Percentiles rank a stretch among this genome's conserved stretches.
These are phyloP conservation scores for Flabesymbios commensalis DNA, from an alignment of 2,888 invertebrate genomes.

Conservation along the genomic window DNA sequence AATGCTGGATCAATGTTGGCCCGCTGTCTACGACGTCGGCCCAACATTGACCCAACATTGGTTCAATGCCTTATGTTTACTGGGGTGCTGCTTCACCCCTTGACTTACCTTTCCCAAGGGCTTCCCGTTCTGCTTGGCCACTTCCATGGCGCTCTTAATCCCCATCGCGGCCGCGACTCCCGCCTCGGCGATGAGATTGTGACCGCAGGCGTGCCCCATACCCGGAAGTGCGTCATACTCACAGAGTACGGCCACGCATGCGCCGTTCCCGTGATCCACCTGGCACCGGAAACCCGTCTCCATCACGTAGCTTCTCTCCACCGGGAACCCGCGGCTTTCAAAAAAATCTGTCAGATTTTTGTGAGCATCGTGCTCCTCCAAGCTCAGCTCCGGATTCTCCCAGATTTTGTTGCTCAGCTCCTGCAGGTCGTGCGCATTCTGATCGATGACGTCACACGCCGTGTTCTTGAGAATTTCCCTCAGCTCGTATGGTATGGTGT, in stretches of 20 bases:
- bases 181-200: constrained; percentile 34
- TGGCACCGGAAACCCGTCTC: constrained; percentile 10
- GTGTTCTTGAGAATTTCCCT: constrained; percentile 16
- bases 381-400: constrained; percentile 48
- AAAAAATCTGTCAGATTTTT: constrained; percentile 39
- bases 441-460: constrained; percentile 17
- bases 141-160: too few relatives aligned
- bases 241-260: constrained; percentile 55
- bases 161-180: constrained; percentile 28
- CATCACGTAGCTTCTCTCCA: constrained; percentile 23
- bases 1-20: too few relatives aligned
- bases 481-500: too few relatives aligned
- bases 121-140: too few relatives aligned
- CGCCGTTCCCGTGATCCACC: constrained; percentile 32
- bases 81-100: too few relatives aligned
- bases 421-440: constrained; percentile 29
- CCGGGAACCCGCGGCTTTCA: constrained; percentile 38
- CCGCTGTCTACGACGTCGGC: too few relatives aligned
- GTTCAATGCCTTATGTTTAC: too few relatives aligned
- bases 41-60: too few relatives aligned
- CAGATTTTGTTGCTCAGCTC: constrained; percentile 46
- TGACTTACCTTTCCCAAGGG: too few relatives aligned
- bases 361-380: constrained; percentile 45
- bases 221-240: constrained; percentile 53
- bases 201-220: constrained; percentile 33